phyloP scores from a whole-genome alignment of 2,888 invertebrate species.

The Eueremaeus valkanovi region DNA sequence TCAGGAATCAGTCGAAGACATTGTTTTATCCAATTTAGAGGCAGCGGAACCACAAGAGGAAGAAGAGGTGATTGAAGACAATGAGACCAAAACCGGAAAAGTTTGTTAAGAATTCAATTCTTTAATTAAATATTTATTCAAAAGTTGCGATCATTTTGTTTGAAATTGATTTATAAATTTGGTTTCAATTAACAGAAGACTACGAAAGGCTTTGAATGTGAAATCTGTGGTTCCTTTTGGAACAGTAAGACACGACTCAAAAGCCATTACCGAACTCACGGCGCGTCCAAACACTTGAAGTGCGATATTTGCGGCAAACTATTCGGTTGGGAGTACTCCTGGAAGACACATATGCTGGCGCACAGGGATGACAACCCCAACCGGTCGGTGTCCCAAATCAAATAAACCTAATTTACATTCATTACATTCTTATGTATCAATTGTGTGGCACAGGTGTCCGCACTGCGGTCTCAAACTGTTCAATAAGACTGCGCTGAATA shows the following conservation, averaged over 20 bases:
- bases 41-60: not conserved
- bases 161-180: not conserved
- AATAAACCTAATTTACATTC: too few relatives aligned
- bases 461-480: conserved; percentile 47
- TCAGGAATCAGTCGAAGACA: not conserved
- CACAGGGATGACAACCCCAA: conserved; percentile 45
- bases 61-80: not conserved
- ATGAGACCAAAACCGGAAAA: not conserved
- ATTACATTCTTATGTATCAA: too few relatives aligned
- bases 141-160: too few relatives aligned
- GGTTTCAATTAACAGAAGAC: not conserved
- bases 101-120: too few relatives aligned
- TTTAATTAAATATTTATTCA: too few relatives aligned
- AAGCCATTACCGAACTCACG: conserved; percentile 44
- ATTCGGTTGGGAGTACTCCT: conserved; percentile 45
- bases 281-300: conserved; percentile 42
- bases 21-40: not conserved
- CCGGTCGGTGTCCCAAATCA: conserved; percentile 24
- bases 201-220: conserved; percentile 22
- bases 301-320: conserved; percentile 45
- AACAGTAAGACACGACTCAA: conserved; percentile 36
- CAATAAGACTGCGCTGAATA: conserved; percentile 47
- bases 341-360: conserved; percentile 43
- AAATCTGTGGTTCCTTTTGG: conserved; percentile 30
- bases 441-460: conserved; percentile 8